Base-by-base conservation (phyloP, 2,113 vertebrate genomes). In the Rana temporaria region DNA sequence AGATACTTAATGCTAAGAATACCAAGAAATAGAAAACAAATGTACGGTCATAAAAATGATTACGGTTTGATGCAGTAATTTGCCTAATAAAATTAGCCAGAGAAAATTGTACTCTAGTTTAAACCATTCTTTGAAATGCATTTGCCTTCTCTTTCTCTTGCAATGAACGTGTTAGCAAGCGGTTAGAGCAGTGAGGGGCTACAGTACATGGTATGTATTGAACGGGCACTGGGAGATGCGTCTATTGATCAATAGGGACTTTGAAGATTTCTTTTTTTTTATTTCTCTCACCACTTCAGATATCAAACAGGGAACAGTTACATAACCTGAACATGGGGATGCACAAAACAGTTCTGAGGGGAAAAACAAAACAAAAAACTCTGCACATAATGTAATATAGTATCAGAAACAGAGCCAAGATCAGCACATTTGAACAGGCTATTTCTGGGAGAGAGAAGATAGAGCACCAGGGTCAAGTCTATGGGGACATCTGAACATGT, bases 221-320 rank as follows among this genome's bases (percentile, higher is more conserved):
- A 32, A 68, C 38, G 4, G 2, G 16, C 19, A 9, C 65, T n/a
- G 32, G 42, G 30, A 52, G 4, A n/a, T 48, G 4, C 42, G 42
- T 48, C 19, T 22, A 69, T 69, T 20, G 66, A 69, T 69, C n/a
- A 52, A 19, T 52, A 18, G n/a, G 48, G 9, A 48, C 38, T 48
- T 69, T 52, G n/a, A 48, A 17, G 14, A 70, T 6, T 52, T 70
- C 0, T n/a, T n/a, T n/a, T 53, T 48, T 48, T 48, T 24, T 52
- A 26, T 42, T 53, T 53, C 24, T 70, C n/a, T 53, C 42, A 70
- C 38, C 68, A 70, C 68, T 70, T 53, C 19, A 53, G 20, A 70
- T 24, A 70, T 70, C 42, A 24, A 48, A 32, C 6, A 67, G n/a
- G 52, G 66, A 69, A 70, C 68, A 70, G 42, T 70, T 70, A 70